Evolutionary conservation across 2,113 vertebrate genomes (phyloP), one percentile per base, ranked within the genome.

Genomic region (Spea bombifrons): DNA sequence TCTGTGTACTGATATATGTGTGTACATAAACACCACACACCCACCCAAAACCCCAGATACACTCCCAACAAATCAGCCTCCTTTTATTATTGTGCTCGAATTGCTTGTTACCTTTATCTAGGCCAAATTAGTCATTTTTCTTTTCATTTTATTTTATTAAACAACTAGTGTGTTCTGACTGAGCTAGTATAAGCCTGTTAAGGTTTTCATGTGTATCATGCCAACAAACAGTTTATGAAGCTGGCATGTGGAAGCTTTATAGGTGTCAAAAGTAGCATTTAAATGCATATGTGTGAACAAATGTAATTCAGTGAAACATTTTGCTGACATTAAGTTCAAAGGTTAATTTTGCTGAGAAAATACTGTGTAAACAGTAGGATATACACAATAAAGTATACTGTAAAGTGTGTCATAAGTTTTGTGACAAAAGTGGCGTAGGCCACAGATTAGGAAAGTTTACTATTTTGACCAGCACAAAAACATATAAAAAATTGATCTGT

Each of bases 221-320:
- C 55, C 55, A 59, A 12, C 12, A 77, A 76, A 48, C 10, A 7
- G 12, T 30, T 68, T 57, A 68, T 45, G 48, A 49, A 5, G 9
- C 44, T 77, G 50, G 53, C 46, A 61, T 44, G 7, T 16, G 7
- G 30, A 15, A 57, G 52, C 50, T 77, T 70, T 71, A 49, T 17
- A 47, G 64, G 50, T 66, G 52, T 43, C 17, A 64, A 44, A 13
- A 53, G 48, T 66, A 44, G 13, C 53, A 63, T 77, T 61, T 66
- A 57, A 70, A 77, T 70, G 55, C 55, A 77, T 63, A 61, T 70
- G 46, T 77, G 55, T 50, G 30, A 63, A 77, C 70, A 46, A 76
- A 7, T 57, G 52, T 48, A 50, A 43, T 59, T 61, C 13, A 69
- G 4, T 68, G 49, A 59, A 68, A 76, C 8, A 59, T 69, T 59